These are phyloP conservation scores for Xanthia togata DNA, from an alignment of 2,888 invertebrate species.

Conservation along the genomic window DNA sequence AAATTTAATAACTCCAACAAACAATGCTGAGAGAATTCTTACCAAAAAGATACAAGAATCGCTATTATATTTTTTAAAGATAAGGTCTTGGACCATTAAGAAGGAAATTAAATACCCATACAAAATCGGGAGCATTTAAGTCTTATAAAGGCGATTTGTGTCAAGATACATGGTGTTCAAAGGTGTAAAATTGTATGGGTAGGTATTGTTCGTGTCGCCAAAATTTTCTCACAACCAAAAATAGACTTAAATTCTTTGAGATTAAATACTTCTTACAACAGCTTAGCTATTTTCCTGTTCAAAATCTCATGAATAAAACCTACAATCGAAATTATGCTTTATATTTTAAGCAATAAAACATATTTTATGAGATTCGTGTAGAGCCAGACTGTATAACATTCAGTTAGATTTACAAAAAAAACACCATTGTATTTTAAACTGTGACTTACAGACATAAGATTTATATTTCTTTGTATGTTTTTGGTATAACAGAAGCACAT, in stretches of 20 bases:
- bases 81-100: conserved; percentile 56
- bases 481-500: conserved; percentile 67
- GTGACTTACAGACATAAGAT: conserved; percentile 12
- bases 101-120: conserved; percentile 73
- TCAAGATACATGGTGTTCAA: conserved; percentile 72
- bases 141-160: conserved; percentile 71
- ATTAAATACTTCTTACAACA: conserved; percentile 36
- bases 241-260: conserved; percentile 17
- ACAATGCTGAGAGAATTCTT: conserved; percentile 57
- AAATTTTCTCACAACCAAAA: conserved; percentile 41
- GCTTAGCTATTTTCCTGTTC: conserved; percentile 27
- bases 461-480: conserved; percentile 42
- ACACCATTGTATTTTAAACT: conserved; percentile 46
- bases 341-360: conserved; percentile 40
- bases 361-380: conserved; percentile 32
- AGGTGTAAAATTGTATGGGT: conserved; percentile 77
- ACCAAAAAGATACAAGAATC: conserved; percentile 47
- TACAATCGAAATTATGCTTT: conserved; percentile 49
- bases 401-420: conserved; percentile 20
- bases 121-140: conserved; percentile 73
- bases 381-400: conserved; percentile 23
- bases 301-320: conserved; percentile 20
- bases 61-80: conserved; percentile 48
- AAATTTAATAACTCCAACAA: conserved; percentile 39
- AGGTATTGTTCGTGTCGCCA: conserved; percentile 73